phyloP scores from a whole-genome alignment of 2,888 invertebrate genomes.

The Stratiomys singularior region DNA sequence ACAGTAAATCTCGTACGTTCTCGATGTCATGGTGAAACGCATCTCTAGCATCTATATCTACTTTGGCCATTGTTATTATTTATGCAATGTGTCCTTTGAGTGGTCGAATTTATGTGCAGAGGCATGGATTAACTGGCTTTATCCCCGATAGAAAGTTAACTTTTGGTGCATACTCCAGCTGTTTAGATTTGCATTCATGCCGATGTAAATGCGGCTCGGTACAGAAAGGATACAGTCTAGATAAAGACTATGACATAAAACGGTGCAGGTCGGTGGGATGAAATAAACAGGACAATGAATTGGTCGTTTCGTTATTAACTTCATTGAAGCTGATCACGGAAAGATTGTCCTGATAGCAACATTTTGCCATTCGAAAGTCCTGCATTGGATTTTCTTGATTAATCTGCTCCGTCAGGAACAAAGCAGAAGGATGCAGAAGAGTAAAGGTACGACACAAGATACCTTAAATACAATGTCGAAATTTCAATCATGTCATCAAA shows the following conservation, averaged over 20 bases:
- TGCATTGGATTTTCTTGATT: too few relatives aligned
- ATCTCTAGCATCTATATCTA: conserved; percentile 22
- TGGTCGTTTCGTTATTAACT: not conserved
- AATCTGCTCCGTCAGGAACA: too few relatives aligned
- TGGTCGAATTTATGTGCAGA: conserved; percentile 13
- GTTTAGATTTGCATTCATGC: conserved; percentile 14
- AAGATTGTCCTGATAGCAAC: not conserved
- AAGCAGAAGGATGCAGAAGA: too few relatives aligned
- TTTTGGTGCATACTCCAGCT: conserved; percentile 30
- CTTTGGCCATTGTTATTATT: conserved; percentile 34
- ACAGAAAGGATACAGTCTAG: not conserved
- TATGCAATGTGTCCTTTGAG: conserved; percentile 38
- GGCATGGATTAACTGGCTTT: conserved; percentile 23
- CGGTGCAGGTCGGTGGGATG: not conserved
- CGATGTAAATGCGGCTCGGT: not conserved
- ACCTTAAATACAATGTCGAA: too few relatives aligned
- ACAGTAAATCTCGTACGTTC: not conserved
- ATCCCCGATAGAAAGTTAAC: not conserved
- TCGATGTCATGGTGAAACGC: conserved; percentile 14
- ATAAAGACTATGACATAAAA: conserved; percentile 10
- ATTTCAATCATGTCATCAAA: too few relatives aligned
- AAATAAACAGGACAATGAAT: not conserved
- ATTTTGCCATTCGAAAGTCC: too few relatives aligned
- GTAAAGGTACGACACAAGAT: too few relatives aligned
- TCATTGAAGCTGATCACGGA: not conserved